Evolutionary conservation across 2,113 vertebrate genomes (phyloP).

Genomic region (Callopanchax toddi): DNA sequence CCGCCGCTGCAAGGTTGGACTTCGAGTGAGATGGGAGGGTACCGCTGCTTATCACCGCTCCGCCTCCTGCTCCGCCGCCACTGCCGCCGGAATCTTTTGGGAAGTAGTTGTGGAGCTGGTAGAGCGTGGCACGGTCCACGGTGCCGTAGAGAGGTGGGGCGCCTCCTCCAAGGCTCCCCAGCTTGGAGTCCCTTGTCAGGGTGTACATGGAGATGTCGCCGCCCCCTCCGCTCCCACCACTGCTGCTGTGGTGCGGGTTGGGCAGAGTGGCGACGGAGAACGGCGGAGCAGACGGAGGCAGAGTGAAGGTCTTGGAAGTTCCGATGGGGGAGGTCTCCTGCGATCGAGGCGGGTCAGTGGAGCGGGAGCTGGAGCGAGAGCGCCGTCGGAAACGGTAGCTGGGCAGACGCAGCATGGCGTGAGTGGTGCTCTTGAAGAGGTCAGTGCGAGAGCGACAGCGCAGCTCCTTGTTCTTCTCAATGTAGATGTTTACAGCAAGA

Average conservation of each 20-base stretch:
- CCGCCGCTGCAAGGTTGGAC: conserved; percentile 77
- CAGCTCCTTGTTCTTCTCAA: conserved; percentile 91
- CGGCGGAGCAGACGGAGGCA: conserved; percentile 75
- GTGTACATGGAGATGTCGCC: conserved; percentile 96
- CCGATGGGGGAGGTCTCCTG: conserved; percentile 78
- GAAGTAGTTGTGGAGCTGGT: conserved; percentile 92
- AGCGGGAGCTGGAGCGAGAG: conserved; percentile 87
- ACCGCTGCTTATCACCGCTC: conserved; percentile 66
- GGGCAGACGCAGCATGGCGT: conserved; percentile 88
- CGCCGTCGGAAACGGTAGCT: conserved; percentile 91
- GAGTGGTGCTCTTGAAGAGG: conserved; percentile 84
- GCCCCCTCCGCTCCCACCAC: conserved; percentile 63
- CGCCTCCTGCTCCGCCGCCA: conserved; percentile 53
- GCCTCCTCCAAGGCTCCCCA: conserved; percentile 78
- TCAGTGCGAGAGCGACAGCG: conserved; percentile 90
- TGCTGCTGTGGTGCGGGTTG: conserved; percentile 78
- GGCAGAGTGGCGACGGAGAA: conserved; percentile 83
- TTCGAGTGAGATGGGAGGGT: conserved; percentile 82
- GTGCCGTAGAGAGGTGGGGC: conserved; percentile 81
- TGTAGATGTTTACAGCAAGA: conserved; percentile 92
- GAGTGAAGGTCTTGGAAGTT: conserved; percentile 79
- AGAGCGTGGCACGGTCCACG: conserved; percentile 84
- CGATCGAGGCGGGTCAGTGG: conserved; percentile 86
- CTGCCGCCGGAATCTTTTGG: conserved; percentile 82
- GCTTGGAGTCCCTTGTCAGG: conserved; percentile 84